Evolutionary conservation across 2,113 vertebrate species (phyloP).

Genomic region (Chaenogobius annularis): DNA sequence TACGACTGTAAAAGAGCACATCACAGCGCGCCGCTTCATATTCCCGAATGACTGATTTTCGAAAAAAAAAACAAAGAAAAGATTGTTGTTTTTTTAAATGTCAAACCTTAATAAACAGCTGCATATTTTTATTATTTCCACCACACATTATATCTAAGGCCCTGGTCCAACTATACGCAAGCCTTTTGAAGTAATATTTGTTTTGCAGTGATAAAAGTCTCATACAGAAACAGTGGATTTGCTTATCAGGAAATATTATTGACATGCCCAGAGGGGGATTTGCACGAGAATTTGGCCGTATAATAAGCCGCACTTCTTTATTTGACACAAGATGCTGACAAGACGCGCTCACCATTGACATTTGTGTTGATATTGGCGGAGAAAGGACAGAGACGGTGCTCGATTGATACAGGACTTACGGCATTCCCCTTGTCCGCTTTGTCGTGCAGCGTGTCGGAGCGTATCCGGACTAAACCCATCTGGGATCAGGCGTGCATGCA

Average conservation of each 20-base stretch:
- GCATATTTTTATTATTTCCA: conserved; percentile 29
- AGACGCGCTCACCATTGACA: conserved; percentile 66
- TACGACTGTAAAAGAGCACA: conserved; percentile 72
- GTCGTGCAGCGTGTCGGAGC: conserved; percentile 28
- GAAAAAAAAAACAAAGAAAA: conserved; percentile 43
- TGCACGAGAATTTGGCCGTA: conserved; percentile 49
- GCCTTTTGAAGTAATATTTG: conserved; percentile 57
- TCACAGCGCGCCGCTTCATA: conserved; percentile 56
- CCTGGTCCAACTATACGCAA: conserved; percentile 19
- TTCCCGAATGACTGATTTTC: conserved; percentile 49
- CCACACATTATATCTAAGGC: conserved; percentile 13
- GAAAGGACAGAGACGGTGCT: conserved; percentile 45
- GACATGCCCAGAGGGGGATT: conserved; percentile 54
- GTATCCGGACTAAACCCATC: conserved; percentile 43
- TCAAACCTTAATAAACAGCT: conserved; percentile 68
- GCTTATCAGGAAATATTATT: conserved; percentile 49
- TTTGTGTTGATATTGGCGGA: conserved; percentile 74
- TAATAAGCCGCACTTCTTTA: conserved; percentile 51
- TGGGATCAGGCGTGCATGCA: conserved; percentile 38
- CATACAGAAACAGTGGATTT: conserved; percentile 25
- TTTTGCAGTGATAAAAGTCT: conserved; percentile 55
- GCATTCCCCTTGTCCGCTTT: conserved; percentile 38
- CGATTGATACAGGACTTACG: conserved; percentile 48
- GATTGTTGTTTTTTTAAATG: conserved; percentile 71
- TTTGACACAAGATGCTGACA: conserved; percentile 61